These are phyloP conservation scores for Seira sanloemensis DNA, from an alignment of 2,888 invertebrate species.

Conservation along the genomic window DNA sequence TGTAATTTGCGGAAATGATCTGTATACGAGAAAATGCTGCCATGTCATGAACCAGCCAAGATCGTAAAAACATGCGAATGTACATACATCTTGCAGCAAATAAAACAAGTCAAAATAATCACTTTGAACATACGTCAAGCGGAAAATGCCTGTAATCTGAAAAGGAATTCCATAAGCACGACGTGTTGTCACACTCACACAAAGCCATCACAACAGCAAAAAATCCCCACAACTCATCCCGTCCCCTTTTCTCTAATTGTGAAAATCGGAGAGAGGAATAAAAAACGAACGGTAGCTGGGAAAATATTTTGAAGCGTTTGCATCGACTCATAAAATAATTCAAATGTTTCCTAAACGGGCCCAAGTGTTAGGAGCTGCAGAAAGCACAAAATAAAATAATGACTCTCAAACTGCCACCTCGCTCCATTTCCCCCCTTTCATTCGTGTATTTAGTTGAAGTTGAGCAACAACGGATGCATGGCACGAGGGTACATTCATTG, in stretches of 20 bases:
- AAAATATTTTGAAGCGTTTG: too few relatives aligned
- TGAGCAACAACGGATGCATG: neutral
- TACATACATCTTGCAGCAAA: too few relatives aligned
- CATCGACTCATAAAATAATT: slow-evolving; percentile 32
- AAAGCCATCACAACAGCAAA: slow-evolving; percentile 23
- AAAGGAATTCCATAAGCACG: slow-evolving; percentile 39
- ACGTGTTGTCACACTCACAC: slow-evolving; percentile 40
- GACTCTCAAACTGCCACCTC: too few relatives aligned
- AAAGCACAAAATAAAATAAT: neutral
- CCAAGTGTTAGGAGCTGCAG: neutral
- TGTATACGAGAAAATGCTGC: slow-evolving; percentile 10
- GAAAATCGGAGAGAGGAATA: neutral
- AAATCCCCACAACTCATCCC: too few relatives aligned
- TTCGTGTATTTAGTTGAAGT: neutral
- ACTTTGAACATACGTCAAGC: neutral
- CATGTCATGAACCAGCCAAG: neutral
- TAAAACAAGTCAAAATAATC: too few relatives aligned
- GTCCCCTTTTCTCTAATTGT: too few relatives aligned
- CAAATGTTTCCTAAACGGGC: slow-evolving; percentile 9
- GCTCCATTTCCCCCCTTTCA: neutral
- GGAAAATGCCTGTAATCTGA: slow-evolving; percentile 32
- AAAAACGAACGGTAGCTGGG: neutral
- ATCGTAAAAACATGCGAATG: too few relatives aligned
- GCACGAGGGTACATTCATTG: neutral
- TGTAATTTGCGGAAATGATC: slow-evolving; percentile 44